These are phyloP conservation scores for Morpho helenor DNA, from an alignment of 2,888 invertebrate genomes.

Conservation along the genomic window DNA sequence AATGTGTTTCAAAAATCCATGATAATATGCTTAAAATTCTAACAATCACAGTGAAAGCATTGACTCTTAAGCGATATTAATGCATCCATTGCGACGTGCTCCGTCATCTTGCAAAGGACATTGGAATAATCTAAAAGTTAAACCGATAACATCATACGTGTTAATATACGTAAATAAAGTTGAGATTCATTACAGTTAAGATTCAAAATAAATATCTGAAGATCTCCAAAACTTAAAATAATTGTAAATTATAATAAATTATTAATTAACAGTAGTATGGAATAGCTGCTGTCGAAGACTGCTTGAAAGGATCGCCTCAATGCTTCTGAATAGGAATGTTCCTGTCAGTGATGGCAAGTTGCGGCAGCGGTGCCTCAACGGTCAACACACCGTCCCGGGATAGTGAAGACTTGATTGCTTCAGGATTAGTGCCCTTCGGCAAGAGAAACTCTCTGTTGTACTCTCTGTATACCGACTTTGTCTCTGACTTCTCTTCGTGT, in stretches of 20 bases:
- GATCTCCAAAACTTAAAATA: conserved; percentile 65
- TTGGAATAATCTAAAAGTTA: conserved; percentile 43
- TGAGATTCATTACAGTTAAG: conserved; percentile 66
- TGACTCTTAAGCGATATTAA: conserved; percentile 50
- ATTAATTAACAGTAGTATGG: conserved; percentile 75
- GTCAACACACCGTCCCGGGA: conserved; percentile 98
- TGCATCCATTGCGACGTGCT: conserved; percentile 40
- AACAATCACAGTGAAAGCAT: conserved; percentile 62
- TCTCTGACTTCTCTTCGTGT: conserved; percentile 98
- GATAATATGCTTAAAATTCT: conserved; percentile 48
- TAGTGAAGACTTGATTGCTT: conserved; percentile 96
- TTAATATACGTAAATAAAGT: conserved; percentile 43
- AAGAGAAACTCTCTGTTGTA: conserved; percentile 98
- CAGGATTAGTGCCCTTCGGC: conserved; percentile 98
- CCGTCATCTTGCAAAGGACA: conserved; percentile 46
- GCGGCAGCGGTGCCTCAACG: conserved; percentile 97
- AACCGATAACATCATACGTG: conserved; percentile 36
- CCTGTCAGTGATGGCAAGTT: conserved; percentile 88
- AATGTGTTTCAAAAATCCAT: conserved; percentile 55
- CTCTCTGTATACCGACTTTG: conserved; percentile 97
- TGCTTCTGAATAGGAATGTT: conserved; percentile 88
- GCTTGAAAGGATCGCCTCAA: conserved; percentile 49
- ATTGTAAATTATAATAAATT: conserved; percentile 76
- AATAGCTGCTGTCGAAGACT: conserved; percentile 64
- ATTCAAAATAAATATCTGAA: conserved; percentile 65